Conservation (phyloP, 1,140 invertebrate genomes). For the Pseudoatta argentina region DNA sequence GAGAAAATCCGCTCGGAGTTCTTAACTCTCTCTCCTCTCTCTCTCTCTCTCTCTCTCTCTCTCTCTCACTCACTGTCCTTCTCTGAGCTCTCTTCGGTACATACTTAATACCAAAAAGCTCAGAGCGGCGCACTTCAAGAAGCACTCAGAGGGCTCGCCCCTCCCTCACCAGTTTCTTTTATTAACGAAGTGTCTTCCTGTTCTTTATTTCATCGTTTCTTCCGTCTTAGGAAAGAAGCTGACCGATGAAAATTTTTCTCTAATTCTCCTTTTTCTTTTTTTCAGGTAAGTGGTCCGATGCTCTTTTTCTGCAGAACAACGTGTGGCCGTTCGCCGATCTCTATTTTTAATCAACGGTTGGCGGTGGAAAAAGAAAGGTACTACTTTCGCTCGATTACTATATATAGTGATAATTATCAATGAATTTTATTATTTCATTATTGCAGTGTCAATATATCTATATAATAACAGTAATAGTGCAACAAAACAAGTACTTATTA, state of each 20-base stretch:
- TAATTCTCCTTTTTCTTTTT: conserved; percentile 26
- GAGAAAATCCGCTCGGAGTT: conserved; percentile 50
- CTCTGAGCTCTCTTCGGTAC: conserved; percentile 13
- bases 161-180: conserved; percentile 46
- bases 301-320: conserved; percentile 44
- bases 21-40: neutral
- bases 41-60: conserved; percentile 9
- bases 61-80: neutral
- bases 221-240: conserved; percentile 37
- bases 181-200: conserved; percentile 61
- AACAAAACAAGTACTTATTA: neutral
- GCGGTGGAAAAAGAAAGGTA: neutral
- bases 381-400: conserved; percentile 12
- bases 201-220: conserved; percentile 57
- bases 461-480: neutral
- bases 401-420: neutral
- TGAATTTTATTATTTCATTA: neutral
- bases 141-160: conserved; percentile 48
- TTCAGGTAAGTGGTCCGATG: conserved; percentile 55
- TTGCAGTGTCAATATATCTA: neutral
- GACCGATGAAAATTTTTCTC: conserved; percentile 61
- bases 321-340: conserved; percentile 14
- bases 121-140: conserved; percentile 35
- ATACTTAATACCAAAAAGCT: conserved; percentile 58
- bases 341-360: conserved; percentile 34